Evolutionary conservation across 1,140 invertebrate genomes (phyloP), one percentile per base, ranked within the genome.

Genomic region (Hestina assimilis): DNA sequence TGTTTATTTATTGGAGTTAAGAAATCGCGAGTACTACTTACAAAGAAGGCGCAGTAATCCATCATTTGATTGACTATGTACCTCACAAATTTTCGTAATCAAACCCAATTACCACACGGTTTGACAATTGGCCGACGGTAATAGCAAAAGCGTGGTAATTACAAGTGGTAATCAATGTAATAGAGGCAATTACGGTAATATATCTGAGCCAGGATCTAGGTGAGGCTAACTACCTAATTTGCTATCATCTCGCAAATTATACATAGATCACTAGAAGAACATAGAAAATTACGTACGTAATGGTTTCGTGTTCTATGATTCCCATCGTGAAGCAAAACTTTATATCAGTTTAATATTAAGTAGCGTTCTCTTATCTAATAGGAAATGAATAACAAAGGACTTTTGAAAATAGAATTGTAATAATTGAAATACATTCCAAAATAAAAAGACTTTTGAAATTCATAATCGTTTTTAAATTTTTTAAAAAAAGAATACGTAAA

Each of bases 151-250:
- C 50, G 26, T 47, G 58, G 35, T 48, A 60, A 60, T 60, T 53
- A 60, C 43, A 47, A 47, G 40, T 26, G 26, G 53, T 58, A 56
- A 60, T 61, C 51, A 51, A 46, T 58, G 41, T 58, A 52, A 66
- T 51, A 48, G 54, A 51, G 1, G 54, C 43, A 59, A 68, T 68
- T 53, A 64, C 61, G 7, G 58, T 53, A 61, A 64, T 64, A 56
- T 48, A 68, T 60, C 53, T 52, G 51, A 29, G 29, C 35, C 31
- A 52, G 56, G 47, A 59, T 59, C 38, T 38, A 45, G 53, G 24
- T 45, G 57, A 59, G 57, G 50, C 50, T 59, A 53, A 47, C 50
- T 46, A 59, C 42, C 50, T 53, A 52, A 47, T 52, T 53, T 29
- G 42, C 42, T 31, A 59, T 52, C 57, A 53, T 59, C 48, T 59